Evolutionary conservation across 1,140 invertebrate species (phyloP), one percentile per base, ranked within the genome.

Genomic region (Drosophila pseudoananassae): DNA sequence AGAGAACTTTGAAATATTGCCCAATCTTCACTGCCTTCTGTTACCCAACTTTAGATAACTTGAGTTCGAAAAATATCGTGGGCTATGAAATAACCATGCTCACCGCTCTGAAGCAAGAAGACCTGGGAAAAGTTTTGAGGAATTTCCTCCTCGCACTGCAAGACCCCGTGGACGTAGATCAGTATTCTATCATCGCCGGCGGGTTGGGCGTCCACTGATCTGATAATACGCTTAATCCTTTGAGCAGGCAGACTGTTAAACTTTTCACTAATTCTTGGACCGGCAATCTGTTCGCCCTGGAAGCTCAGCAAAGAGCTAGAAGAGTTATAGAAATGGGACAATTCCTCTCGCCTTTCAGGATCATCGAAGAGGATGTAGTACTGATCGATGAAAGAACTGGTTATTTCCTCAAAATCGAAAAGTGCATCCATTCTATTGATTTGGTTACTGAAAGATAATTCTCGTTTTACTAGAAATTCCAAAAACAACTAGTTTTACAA

Each of bases 1-100:
- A 27, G 25, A 27, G 25, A 27, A 27, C 0, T 7, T 27, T 2
- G 25, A 27, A 27, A 27, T 27, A 27, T 7, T 27, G 6, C 25
- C 25, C 25, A 27, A 7, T 27, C 25, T 7, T 27, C 25, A 1
- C 25, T 36, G 3, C 33, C 12, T 36, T 3, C n/a, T n/a, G n/a
- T n/a, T 20, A 20, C 20, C 3, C 20, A 3, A n/a, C 12, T 12
- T 36, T 36, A 36, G 4, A 4, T 10, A 10, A 3, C 10, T 36
- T 36, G 10, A 4, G 33, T n/a, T 3, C 43, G 43, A 17, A 46
- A 46, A 46, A 46, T 46, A 12, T 46, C 43, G 43, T 46, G 43
- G 15, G 17, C 17, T 20, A 46, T 20, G 17, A 20, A 46, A 4
- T 23, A 23, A 2, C 15, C 20, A 2, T 23, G 15, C 8, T 17